Evolutionary conservation across 2,113 vertebrate species (phyloP).

Genomic region (Arizona elegans): DNA sequence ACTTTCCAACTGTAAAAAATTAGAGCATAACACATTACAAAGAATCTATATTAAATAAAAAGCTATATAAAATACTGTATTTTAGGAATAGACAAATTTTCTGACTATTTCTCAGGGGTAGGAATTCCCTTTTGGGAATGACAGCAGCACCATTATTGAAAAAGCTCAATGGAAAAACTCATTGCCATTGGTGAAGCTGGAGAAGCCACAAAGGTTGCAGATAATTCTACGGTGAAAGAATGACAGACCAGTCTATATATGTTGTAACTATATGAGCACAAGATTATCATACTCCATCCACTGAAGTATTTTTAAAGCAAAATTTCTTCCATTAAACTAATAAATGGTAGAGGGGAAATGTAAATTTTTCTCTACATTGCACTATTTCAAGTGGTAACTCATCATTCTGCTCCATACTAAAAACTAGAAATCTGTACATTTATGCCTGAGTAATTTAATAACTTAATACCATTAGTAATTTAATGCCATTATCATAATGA

Average conservation of each 20-base stretch:
- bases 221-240: neutral
- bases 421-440: neutral
- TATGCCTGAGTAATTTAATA: neutral
- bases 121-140: neutral
- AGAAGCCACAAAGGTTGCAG: neutral
- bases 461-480: too few relatives aligned
- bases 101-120: neutral
- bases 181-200: neutral
- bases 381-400: too few relatives aligned
- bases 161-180: neutral
- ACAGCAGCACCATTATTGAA: neutral
- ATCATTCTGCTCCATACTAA: neutral
- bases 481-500: too few relatives aligned
- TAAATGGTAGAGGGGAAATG: neutral
- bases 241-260: neutral
- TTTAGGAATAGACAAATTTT: neutral
- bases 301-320: neutral
- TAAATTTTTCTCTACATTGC: neutral
- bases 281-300: neutral
- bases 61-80: neutral
- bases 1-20: neutral
- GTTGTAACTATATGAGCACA: neutral
- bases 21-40: neutral
- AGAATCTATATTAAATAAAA: neutral
- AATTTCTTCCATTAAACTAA: neutral